Evolutionary conservation across 2,797 vertebrate species (phyloP).

Genomic region (Notolepis coatsorum): DNA sequence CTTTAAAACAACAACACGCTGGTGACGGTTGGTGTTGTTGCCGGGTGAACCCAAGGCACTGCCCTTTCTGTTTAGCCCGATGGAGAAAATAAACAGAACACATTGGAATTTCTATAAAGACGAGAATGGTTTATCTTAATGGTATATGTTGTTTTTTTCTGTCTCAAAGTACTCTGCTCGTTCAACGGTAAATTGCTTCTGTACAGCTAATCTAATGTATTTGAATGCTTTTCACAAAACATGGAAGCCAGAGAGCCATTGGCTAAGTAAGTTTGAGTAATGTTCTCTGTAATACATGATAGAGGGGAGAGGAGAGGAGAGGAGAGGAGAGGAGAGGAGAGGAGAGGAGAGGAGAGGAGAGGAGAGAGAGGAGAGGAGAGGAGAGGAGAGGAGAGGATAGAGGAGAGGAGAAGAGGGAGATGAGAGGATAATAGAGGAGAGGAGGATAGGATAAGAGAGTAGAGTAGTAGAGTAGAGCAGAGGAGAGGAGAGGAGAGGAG

Average conservation of each 20-base stretch:
- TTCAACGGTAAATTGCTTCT: not conserved
- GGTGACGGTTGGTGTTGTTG: conserved; percentile 3
- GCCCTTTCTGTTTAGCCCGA: too few species aligned
- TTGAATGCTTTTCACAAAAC: not conserved
- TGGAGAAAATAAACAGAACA: not conserved
- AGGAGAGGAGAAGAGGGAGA: not conserved
- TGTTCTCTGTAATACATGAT: not conserved
- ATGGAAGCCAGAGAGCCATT: conserved; percentile 1
- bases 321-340: not conserved
- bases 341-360: too few species aligned
- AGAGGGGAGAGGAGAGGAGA: not conserved
- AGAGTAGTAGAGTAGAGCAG: too few species aligned
- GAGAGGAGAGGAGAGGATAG: not conserved
- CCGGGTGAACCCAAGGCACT: not conserved
- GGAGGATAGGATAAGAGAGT: too few species aligned
- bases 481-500: too few species aligned
- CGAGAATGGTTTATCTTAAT: not conserved
- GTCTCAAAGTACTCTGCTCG: not conserved
- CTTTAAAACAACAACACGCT: conserved; percentile 11
- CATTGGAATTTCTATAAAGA: conserved; percentile 5
- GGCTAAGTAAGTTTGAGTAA: not conserved
- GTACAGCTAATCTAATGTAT: not conserved
- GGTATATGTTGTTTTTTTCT: not conserved
- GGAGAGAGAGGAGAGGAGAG: not conserved
- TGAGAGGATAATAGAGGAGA: too few species aligned